phyloP scores from a whole-genome alignment of 2,888 invertebrate species.

The Halictus ligatus region DNA sequence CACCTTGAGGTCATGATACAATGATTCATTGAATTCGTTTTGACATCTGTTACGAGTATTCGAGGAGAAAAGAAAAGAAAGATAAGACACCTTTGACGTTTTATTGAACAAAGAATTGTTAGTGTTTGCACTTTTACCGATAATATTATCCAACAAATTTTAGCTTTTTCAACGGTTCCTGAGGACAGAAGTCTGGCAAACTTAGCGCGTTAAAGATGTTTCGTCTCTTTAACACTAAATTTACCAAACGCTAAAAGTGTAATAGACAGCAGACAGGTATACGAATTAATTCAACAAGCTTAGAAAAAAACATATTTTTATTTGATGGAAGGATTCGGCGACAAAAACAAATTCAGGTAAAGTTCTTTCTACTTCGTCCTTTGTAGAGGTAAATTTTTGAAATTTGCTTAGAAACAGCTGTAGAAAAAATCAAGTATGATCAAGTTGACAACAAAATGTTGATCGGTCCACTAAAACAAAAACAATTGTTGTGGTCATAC shows the following conservation, averaged over 20 bases:
- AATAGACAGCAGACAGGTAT: background rate
- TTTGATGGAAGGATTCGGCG: no score
- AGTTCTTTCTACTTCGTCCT: no score
- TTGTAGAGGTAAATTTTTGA: no score
- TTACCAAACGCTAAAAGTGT: background rate
- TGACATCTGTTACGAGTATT: background rate
- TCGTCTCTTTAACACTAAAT: background rate
- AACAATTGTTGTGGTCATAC: no score
- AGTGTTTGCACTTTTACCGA: background rate
- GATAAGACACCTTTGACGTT: background rate
- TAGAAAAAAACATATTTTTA: no score
- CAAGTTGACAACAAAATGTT: no score
- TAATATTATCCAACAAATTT: background rate
- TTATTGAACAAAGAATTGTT: background rate
- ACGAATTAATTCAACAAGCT: no score
- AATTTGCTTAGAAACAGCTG: no score
- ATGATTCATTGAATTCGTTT: background rate
- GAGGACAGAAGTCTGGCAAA: background rate
- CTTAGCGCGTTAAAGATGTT: background rate
- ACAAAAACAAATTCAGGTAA: no score
- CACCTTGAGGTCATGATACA: background rate
- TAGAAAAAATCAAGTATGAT: no score
- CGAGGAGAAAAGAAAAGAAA: background rate
- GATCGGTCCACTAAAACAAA: no score
- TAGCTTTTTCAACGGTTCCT: background rate